These are phyloP conservation scores for Caerostris extrusa DNA, from an alignment of 1,140 invertebrate genomes.

Conservation along the genomic window DNA sequence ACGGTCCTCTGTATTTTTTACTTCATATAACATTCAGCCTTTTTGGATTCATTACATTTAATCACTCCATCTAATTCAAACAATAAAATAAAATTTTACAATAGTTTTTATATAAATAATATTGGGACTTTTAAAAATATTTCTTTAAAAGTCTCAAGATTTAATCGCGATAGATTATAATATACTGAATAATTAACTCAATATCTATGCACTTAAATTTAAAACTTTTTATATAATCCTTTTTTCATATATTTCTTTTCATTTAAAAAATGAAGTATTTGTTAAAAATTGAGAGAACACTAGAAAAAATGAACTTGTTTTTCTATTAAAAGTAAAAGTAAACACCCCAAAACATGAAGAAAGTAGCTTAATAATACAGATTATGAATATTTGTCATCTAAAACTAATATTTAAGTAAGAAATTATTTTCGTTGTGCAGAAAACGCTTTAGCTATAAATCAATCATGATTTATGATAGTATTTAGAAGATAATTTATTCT, in stretches of 20 bases:
- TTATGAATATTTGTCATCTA: constrained; percentile 2
- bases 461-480: constrained; percentile 16
- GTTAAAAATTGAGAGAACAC: neutral
- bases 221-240: neutral
- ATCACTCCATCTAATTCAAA: neutral
- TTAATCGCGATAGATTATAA: neutral
- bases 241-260: neutral
- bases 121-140: neutral
- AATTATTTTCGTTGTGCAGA: neutral
- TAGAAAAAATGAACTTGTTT: neutral
- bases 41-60: neutral
- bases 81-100: neutral
- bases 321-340: neutral
- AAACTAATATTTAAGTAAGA: constrained; percentile 8
- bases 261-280: neutral
- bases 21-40: too few species aligned
- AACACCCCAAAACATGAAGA: neutral
- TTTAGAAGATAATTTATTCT: neutral
- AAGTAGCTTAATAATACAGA: neutral
- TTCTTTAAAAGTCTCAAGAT: neutral
- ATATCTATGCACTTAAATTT: neutral
- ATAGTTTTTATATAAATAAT: neutral
- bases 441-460: neutral
- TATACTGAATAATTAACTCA: neutral
- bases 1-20: too few species aligned